Evolutionary conservation across 2,888 invertebrate species (phyloP).

Genomic region (Drepana falcataria): DNA sequence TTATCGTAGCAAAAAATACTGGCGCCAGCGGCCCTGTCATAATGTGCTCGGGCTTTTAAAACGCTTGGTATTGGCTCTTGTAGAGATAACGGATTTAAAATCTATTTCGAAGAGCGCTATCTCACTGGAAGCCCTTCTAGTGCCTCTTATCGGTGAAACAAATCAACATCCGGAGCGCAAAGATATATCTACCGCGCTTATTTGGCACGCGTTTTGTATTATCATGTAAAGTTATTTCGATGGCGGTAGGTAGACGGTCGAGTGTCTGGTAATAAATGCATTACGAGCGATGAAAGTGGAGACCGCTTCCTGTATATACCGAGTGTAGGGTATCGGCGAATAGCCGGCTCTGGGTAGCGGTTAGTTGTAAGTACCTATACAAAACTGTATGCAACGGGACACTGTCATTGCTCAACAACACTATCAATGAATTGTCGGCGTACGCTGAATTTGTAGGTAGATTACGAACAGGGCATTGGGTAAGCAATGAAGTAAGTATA

Average conservation of each 20-base stretch:
- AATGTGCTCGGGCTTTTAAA: constrained; percentile 30
- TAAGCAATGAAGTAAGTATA: constrained; percentile 1
- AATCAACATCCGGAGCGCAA: constrained; percentile 37
- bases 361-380: constrained; percentile 17
- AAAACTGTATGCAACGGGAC: constrained; percentile 44
- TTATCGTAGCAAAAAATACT: constrained; percentile 39
- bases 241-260: constrained; percentile 11
- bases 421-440: constrained; percentile 34
- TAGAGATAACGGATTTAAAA: constrained; percentile 38
- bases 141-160: constrained; percentile 36
- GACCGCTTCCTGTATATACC: constrained; percentile 42
- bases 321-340: constrained; percentile 29
- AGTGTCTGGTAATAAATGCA: constrained; percentile 17
- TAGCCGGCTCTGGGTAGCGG: constrained; percentile 16
- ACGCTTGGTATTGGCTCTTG: constrained; percentile 34
- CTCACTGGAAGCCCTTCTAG: constrained; percentile 42
- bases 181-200: constrained; percentile 27
- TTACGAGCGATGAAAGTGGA: constrained; percentile 35
- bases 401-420: constrained; percentile 38
- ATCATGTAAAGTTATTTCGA: constrained; percentile 11
- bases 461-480: neutral
- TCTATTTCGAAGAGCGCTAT: constrained; percentile 38
- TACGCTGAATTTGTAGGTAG: neutral
- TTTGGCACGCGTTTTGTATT: constrained; percentile 53
- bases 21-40: constrained; percentile 62